phyloP scores from a whole-genome alignment of 2,888 invertebrate genomes.

The Bombylius major region DNA sequence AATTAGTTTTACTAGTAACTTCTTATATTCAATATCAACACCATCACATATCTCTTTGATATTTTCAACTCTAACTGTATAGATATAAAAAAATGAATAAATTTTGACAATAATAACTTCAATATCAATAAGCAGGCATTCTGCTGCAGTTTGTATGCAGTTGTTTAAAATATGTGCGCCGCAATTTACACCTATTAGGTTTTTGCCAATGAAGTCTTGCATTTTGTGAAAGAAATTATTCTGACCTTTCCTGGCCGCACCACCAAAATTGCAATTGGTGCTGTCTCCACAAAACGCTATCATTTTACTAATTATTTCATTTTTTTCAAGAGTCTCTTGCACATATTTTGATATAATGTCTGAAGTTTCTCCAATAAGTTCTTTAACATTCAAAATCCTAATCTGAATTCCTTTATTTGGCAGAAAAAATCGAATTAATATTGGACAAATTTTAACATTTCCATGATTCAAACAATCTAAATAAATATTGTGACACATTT shows the following conservation, averaged over 20 bases:
- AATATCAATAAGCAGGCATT: constrained; percentile 2
- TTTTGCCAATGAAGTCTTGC: neutral
- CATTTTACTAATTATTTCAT: constrained; percentile 4
- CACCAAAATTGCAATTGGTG: constrained; percentile 9
- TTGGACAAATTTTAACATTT: constrained; percentile 11
- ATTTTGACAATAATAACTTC: constrained; percentile 6
- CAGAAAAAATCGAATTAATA: constrained; percentile 10
- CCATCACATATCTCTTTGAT: neutral
- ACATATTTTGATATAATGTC: constrained; percentile 4
- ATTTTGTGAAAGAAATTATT: constrained; percentile 1
- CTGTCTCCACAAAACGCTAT: constrained; percentile 8
- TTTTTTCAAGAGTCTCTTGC: neutral
- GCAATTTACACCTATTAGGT: constrained; percentile 8
- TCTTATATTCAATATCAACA: neutral
- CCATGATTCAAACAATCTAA: constrained; percentile 8
- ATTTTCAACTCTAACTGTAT: constrained; percentile 4
- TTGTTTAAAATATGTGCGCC: constrained; percentile 7
- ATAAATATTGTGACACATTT: constrained; percentile 4
- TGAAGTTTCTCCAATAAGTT: constrained; percentile 11
- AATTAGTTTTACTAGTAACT: too few species aligned
- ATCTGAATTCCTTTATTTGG: constrained; percentile 11
- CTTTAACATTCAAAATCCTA: constrained; percentile 10
- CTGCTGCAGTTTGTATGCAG: constrained; percentile 2
- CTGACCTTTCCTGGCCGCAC: constrained; percentile 4
- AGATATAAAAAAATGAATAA: constrained; percentile 1